phyloP scores from a whole-genome alignment of 2,113 vertebrate genomes.

The Heliornis fulica region DNA sequence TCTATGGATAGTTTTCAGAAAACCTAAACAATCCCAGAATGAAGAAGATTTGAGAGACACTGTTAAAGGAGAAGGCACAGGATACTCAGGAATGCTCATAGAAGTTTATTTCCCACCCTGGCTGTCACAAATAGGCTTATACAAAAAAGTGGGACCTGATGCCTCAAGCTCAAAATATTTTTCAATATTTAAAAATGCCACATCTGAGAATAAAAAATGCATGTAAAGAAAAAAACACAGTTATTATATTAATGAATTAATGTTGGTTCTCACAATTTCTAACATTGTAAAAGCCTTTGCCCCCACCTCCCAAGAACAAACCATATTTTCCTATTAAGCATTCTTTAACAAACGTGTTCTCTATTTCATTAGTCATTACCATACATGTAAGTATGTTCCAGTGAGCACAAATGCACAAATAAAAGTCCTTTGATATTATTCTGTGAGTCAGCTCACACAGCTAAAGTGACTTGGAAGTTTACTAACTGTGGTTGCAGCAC shows the following conservation, averaged over 20 bases:
- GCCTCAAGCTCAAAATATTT: not conserved
- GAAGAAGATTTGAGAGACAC: not conserved
- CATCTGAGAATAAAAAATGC: constrained; percentile 15
- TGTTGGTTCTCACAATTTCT: constrained; percentile 6
- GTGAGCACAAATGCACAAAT: not conserved
- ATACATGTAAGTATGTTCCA: not conserved
- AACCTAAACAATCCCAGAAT: not conserved
- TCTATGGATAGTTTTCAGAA: not conserved
- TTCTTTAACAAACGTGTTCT: not conserved
- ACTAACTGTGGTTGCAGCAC: not conserved
- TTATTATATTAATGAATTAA: not conserved
- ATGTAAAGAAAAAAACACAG: not conserved
- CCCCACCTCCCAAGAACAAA: not conserved
- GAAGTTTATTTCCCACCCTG: not conserved
- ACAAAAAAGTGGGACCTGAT: not conserved
- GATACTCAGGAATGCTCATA: not conserved
- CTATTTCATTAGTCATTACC: not conserved
- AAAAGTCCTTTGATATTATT: not conserved
- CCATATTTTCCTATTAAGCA: not conserved
- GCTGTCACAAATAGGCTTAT: not conserved
- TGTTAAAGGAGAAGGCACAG: not conserved
- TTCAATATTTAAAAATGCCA: not conserved
- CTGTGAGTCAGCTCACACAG: not conserved
- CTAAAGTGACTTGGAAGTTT: not conserved
- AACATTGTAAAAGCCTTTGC: not conserved